phyloP scores from a whole-genome alignment of 2,888 invertebrate genomes.

The Sarcophaga subvicina region DNA sequence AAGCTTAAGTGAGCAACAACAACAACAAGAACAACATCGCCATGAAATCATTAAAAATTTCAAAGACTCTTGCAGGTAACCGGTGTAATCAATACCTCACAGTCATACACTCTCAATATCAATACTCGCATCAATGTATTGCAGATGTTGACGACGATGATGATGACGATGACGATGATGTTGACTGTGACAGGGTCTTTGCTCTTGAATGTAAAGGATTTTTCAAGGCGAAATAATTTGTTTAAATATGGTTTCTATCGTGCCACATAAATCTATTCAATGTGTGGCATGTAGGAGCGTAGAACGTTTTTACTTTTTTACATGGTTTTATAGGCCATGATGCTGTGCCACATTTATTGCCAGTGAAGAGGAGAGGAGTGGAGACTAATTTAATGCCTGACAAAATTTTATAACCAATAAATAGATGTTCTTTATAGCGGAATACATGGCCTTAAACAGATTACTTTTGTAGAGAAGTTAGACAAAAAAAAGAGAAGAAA shows the following conservation, averaged over 20 bases:
- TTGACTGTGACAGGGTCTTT: no score
- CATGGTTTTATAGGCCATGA: neutral
- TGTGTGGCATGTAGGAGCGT: no score
- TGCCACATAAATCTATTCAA: neutral
- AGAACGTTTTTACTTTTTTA: no score
- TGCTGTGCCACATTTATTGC: neutral
- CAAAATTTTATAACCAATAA: neutral
- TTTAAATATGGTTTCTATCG: neutral
- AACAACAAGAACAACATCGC: neutral
- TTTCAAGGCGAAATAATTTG: neutral
- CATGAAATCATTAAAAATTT: no score
- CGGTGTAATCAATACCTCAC: no score
- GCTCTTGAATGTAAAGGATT: neutral
- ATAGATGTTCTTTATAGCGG: neutral
- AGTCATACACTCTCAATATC: no score
- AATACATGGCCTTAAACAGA: neutral
- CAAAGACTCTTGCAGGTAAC: neutral
- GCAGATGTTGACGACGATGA: no score
- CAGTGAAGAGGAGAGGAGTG: neutral
- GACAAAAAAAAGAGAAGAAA: neutral
- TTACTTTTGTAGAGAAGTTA: neutral
- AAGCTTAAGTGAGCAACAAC: neutral
- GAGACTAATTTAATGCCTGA: neutral
- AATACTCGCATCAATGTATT: no score
- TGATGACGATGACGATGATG: no score